These are phyloP conservation scores for Epizoanthus illoricatus DNA, from an alignment of 92 coral and sea anemone genomes.

Conservation along the genomic window DNA sequence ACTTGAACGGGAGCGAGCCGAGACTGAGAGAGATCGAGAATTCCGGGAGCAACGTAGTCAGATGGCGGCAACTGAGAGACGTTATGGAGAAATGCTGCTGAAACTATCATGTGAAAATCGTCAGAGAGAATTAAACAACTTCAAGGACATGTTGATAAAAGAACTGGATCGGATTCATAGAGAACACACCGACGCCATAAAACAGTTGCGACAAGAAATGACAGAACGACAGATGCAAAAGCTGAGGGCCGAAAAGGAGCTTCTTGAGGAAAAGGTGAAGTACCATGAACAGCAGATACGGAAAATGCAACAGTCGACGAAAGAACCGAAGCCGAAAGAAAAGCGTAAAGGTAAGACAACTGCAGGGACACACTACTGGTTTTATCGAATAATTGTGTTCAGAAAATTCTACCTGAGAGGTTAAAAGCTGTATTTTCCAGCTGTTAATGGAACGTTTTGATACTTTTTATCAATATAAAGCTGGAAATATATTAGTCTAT, in stretches of 20 bases:
- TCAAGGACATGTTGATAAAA: slow-evolving; percentile 4
- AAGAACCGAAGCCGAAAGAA: not conserved
- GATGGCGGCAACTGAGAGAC: not conserved
- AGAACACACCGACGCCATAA: slow-evolving; percentile 5
- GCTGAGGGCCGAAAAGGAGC: not conserved
- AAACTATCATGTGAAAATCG: not conserved
- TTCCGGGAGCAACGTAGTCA: not conserved
- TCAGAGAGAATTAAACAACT: slow-evolving; percentile 1
- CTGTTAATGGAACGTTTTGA: too few species aligned
- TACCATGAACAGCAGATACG: not conserved
- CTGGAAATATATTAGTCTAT: too few species aligned
- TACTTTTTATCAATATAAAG: too few species aligned
- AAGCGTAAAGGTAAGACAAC: not conserved
- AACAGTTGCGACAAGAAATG: not conserved
- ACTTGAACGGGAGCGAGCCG: not conserved
- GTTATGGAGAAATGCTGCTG: not conserved
- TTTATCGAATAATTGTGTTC: too few species aligned
- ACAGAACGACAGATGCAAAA: not conserved
- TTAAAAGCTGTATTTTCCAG: too few species aligned
- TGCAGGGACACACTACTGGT: not conserved
- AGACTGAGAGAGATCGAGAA: not conserved
- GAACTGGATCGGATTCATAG: slow-evolving; percentile 12
- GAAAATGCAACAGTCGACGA: not conserved
- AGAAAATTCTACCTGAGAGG: too few species aligned
- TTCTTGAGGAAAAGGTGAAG: not conserved